Base-by-base conservation (phyloP, 2,888 invertebrate genomes). In the Pantelozetes paolii region DNA sequence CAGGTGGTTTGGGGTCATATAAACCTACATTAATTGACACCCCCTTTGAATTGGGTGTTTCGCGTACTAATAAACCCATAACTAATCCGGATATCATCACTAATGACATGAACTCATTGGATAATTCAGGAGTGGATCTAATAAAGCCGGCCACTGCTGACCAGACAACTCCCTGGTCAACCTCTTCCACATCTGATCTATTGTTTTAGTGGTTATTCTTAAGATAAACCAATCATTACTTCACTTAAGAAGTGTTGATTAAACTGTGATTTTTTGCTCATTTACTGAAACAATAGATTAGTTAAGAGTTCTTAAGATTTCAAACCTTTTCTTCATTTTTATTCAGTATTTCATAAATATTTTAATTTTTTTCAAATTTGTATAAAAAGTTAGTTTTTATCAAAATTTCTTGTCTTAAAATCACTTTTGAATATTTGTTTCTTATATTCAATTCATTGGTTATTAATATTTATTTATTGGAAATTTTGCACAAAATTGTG, bases 151-250 rank as follows among this genome's bases (percentile, higher is more conserved):
- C 78, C 23, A 73, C 76, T 70, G 73, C 76, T 42, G 75, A 75
- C 13, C 76, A 78, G 40, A 77, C 77, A 15, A 74, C 67, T 20
- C 75, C 76, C 15, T 78, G 76, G 76, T 78, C 78, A n/a, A 74
- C 71, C 6, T 76, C 76, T 3, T 71, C 73, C 23, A 74, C 74
- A 3, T 71, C 74, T 23, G 76, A 76, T 54, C 40, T 76, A 40
- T 45, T 76, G 23, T 76, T 76, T 28, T 76, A 36, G 74, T 54
- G 45, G 18, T 45, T 45, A 18, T 36, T 36, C 11, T 11, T 36
- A 45, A 18, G 15, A 6, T 15, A 45, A 45, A 45, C 45, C 6
- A 45, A 15, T 6, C 45, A 15, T 45, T 15, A 9, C 18, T 45
- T 45, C 6, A 45, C 6, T 36, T 36, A 5, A 8, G 36, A 36